These are phyloP conservation scores for Vespertilio murinus DNA, from an alignment of 2,797 vertebrate genomes.

Conservation along the genomic window DNA sequence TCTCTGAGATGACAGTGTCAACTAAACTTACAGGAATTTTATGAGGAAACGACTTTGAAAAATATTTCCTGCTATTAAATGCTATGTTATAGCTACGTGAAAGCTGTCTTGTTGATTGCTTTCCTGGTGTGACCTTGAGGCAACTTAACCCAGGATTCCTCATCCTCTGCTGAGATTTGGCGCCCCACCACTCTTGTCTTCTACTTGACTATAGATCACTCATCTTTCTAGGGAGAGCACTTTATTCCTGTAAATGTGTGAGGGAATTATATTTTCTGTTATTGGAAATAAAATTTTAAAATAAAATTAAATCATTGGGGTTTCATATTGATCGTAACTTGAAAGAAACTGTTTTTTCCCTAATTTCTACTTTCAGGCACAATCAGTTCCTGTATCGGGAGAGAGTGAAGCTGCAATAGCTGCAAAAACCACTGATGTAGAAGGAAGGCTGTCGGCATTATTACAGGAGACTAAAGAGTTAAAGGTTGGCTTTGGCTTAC, in stretches of 20 bases:
- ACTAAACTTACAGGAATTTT: neutral
- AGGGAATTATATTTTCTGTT: neutral
- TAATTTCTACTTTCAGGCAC: constrained; percentile 52
- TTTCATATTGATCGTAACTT: constrained; percentile 1
- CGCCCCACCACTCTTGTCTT: neutral
- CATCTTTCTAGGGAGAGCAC: neutral
- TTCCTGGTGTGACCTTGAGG: neutral
- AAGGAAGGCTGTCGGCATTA: constrained; percentile 86
- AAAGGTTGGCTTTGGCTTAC: constrained; percentile 86
- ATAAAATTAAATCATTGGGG: neutral
- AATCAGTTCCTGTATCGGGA: constrained; percentile 60
- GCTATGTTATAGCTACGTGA: rapidly evolving
- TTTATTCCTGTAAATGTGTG: neutral
- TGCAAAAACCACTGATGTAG: constrained; percentile 83
- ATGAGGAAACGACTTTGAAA: neutral
- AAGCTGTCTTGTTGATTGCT: neutral
- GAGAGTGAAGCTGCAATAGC: constrained; percentile 66
- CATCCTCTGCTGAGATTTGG: rapidly evolving
- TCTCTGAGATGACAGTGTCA: neutral
- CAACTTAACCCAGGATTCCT: neutral
- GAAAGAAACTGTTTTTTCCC: neutral
- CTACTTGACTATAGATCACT: neutral
- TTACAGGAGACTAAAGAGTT: constrained; percentile 88
- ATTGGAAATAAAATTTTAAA: constrained; percentile 12
- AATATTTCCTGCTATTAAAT: neutral